Percentiles rank a stretch among this genome's conserved stretches.
These are phyloP conservation scores for Peromyscus leucopus DNA, from an alignment of 2,113 vertebrate genomes.

Conservation along the genomic window DNA sequence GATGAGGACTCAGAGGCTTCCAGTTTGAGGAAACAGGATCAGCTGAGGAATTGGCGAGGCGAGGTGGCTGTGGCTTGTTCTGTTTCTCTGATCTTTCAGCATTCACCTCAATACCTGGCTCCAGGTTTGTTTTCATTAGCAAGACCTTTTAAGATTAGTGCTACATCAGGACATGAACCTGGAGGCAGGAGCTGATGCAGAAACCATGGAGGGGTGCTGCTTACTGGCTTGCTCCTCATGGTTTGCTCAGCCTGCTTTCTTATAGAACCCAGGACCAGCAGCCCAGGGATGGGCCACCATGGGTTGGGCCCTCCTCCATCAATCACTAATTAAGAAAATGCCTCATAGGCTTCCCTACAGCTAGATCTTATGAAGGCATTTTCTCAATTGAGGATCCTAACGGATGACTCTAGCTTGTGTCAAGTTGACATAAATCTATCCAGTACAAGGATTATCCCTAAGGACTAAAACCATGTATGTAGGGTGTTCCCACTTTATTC, in stretches of 20 bases:
- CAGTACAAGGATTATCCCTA: not conserved
- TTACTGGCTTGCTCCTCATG: not conserved
- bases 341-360: not conserved
- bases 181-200: not conserved
- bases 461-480: not conserved
- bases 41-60: too few species aligned
- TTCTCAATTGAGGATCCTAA: not conserved
- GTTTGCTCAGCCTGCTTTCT: not conserved
- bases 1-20: too few species aligned
- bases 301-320: not conserved
- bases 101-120: too few species aligned
- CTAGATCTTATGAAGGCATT: not conserved
- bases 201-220: not conserved
- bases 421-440: not conserved
- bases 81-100: too few species aligned
- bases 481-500: not conserved
- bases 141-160: too few species aligned
- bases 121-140: too few species aligned
- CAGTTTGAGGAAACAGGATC: too few species aligned
- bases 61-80: too few species aligned
- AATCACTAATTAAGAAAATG: not conserved
- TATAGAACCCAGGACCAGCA: not conserved
- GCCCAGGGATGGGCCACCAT: not conserved
- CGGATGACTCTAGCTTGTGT: not conserved
- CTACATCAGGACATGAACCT: not conserved